Percentiles rank a stretch among this genome's conserved stretches.
Conservation (phyloP, 2,113 vertebrate species). For the Spea bombifrons region DNA sequence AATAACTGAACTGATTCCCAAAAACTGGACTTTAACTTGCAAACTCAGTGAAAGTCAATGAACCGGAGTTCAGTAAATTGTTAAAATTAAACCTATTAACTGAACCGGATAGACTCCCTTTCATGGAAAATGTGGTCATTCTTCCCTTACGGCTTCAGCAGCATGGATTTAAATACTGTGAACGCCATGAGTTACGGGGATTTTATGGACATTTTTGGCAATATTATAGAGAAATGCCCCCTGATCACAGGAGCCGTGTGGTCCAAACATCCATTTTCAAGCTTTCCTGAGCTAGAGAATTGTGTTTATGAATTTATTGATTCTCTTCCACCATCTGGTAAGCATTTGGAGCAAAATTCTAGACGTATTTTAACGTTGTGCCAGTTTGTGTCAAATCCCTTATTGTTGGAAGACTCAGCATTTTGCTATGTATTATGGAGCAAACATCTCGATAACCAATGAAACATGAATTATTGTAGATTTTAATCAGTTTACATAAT, state of each 20-base stretch:
- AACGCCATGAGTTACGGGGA: constrained; percentile 73
- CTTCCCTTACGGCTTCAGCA: background rate
- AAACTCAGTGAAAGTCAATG: constrained; percentile 14
- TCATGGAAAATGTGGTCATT: too few species aligned
- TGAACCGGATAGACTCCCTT: background rate
- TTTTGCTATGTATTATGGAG: too few species aligned
- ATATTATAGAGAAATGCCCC: constrained; percentile 75
- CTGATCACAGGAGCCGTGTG: constrained; percentile 72
- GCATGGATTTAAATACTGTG: constrained; percentile 47
- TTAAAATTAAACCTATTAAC: constrained; percentile 43
- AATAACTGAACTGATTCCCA: constrained; percentile 23
- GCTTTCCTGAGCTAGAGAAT: constrained; percentile 59
- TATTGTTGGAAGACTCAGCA: too few species aligned
- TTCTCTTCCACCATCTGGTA: constrained; percentile 70
- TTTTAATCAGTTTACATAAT: too few species aligned
- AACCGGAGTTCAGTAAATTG: constrained; percentile 6
- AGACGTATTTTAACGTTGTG: too few species aligned
- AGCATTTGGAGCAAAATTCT: constrained; percentile 9
- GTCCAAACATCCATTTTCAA: constrained; percentile 68
- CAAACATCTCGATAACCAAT: too few species aligned
- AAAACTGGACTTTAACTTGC: constrained; percentile 10
- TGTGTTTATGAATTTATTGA: constrained; percentile 70
- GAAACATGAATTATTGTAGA: too few species aligned
- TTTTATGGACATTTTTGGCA: constrained; percentile 74
- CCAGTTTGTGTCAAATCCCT: too few species aligned